A percentile compares a stretch with the other conserved stretches of the same genome.
Conservation (phyloP, 2,797 vertebrate genomes). For the Manis pentadactyla region DNA sequence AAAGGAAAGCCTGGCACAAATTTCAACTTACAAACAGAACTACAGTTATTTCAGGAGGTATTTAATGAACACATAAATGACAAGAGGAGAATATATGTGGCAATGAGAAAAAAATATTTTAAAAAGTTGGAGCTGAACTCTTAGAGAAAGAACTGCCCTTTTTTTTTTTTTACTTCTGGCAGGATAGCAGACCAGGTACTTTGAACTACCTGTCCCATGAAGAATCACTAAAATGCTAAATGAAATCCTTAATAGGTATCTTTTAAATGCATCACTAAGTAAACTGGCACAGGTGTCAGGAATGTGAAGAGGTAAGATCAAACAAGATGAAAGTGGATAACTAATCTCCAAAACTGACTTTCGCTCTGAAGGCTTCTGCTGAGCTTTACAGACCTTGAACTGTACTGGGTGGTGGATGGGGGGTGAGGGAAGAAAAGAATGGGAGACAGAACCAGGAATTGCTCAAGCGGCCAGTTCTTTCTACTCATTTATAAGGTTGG, state of each 20-base stretch:
- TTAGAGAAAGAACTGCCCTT: not conserved
- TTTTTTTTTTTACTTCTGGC: not conserved
- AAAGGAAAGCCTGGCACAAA: not conserved
- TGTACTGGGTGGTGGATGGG: too few species aligned
- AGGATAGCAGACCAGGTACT: not conserved
- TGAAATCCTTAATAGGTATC: not conserved
- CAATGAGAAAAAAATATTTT: not conserved
- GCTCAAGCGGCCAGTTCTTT: not conserved
- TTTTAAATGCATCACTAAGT: not conserved
- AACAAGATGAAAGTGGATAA: not conserved
- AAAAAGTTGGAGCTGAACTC: not conserved
- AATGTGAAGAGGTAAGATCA: not conserved
- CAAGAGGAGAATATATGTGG: not conserved
- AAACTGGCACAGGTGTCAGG: not conserved
- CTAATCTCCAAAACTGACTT: not conserved
- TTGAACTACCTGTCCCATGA: not conserved
- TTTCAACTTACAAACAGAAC: too few species aligned
- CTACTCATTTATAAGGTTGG: not conserved
- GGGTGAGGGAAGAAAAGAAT: too few species aligned
- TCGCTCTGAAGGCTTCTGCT: not conserved
- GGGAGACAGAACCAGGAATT: not conserved
- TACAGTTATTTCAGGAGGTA: not conserved
- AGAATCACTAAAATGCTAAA: not conserved
- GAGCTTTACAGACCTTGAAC: not conserved
- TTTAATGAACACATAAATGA: not conserved